phyloP scores from a whole-genome alignment of 1,140 invertebrate genomes.

The Metaphire vulgaris region DNA sequence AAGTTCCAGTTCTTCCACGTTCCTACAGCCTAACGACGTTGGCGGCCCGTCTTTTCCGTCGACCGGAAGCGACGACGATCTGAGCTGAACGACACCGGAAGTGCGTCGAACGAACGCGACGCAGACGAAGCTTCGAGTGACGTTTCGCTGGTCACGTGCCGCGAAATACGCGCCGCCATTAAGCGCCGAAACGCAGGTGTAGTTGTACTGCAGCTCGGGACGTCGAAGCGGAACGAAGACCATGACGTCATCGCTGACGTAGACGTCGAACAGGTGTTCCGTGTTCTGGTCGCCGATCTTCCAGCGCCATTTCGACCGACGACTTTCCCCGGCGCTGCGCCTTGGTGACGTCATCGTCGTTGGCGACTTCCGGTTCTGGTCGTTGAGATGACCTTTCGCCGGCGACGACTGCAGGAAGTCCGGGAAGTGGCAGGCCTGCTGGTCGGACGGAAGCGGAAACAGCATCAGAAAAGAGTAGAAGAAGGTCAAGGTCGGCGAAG shows the following conservation, averaged over 20 bases:
- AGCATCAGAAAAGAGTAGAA: too few relatives aligned
- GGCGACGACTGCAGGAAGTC: too few relatives aligned
- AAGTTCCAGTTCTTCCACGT: conserved; percentile 9
- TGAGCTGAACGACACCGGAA: conserved; percentile 1
- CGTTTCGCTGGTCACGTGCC: background rate
- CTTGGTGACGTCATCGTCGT: background rate
- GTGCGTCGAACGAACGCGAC: conserved; percentile 1
- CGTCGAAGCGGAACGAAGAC: too few relatives aligned
- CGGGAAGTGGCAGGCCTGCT: too few relatives aligned
- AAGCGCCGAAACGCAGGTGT: background rate
- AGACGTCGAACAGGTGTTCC: background rate
- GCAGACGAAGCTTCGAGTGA: background rate
- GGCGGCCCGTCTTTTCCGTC: conserved; percentile 7
- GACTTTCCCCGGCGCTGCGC: too few relatives aligned
- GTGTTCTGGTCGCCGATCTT: background rate
- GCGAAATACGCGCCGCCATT: background rate
- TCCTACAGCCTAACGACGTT: too few relatives aligned
- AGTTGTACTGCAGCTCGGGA: too few relatives aligned
- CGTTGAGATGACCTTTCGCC: too few relatives aligned
- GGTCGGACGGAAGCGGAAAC: too few relatives aligned
- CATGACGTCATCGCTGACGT: too few relatives aligned
- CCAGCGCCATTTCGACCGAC: background rate
- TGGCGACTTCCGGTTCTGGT: too few relatives aligned
- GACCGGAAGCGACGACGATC: background rate
- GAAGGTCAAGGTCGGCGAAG: too few relatives aligned